These are phyloP conservation scores for Ips typographus DNA, from an alignment of 1,140 invertebrate genomes.

Conservation along the genomic window DNA sequence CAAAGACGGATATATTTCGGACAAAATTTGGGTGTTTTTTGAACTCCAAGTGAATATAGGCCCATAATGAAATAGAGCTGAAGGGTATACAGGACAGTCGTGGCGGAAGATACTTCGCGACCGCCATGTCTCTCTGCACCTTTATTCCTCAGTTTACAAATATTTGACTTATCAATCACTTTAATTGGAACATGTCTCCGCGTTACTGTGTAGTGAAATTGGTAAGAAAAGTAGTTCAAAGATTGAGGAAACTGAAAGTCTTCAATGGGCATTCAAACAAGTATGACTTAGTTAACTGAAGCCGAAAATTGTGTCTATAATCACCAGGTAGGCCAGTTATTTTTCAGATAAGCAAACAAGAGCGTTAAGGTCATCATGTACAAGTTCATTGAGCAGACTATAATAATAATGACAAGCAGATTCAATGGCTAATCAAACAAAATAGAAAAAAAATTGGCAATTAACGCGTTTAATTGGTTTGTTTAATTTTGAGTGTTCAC, in stretches of 20 bases:
- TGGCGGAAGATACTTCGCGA: neutral
- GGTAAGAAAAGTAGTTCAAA: constrained; percentile 14
- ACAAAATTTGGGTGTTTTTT: too few relatives aligned
- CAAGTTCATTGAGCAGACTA: too few relatives aligned
- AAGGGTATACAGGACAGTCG: neutral
- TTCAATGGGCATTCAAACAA: constrained; percentile 16
- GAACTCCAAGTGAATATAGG: too few relatives aligned
- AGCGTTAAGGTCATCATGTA: too few relatives aligned
- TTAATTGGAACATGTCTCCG: constrained; percentile 67
- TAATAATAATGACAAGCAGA: too few relatives aligned
- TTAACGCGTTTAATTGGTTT: too few relatives aligned
- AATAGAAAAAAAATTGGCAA: too few relatives aligned
- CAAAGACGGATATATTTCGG: too few relatives aligned
- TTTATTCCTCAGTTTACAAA: neutral
- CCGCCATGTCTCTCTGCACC: neutral
- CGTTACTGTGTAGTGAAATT: constrained; percentile 43
- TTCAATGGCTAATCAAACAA: too few relatives aligned
- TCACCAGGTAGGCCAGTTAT: neutral
- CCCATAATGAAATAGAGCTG: neutral
- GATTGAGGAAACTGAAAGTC: constrained; percentile 20
- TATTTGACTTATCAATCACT: neutral
- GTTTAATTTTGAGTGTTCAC: too few relatives aligned
- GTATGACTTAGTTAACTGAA: constrained; percentile 24
- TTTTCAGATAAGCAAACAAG: too few relatives aligned
- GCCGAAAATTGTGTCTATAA: neutral